These are phyloP conservation scores for Danaus melanippus DNA, from an alignment of 1,140 invertebrate genomes.

Conservation along the genomic window DNA sequence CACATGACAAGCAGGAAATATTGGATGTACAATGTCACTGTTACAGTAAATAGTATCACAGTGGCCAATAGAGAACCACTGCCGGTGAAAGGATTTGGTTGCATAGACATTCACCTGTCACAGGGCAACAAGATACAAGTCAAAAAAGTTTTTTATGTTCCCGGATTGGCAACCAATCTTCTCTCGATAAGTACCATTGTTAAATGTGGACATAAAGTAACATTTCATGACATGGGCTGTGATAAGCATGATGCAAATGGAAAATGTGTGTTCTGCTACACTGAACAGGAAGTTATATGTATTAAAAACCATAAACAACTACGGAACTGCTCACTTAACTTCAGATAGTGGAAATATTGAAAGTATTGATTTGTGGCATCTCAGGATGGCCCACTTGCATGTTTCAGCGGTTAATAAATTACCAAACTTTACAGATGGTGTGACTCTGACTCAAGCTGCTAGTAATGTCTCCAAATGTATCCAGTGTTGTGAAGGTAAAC, in stretches of 20 bases:
- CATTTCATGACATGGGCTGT: slow-evolving; percentile 10
- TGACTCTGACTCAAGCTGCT: background rate
- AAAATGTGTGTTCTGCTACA: slow-evolving; percentile 10
- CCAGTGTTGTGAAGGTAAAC: slow-evolving; percentile 9
- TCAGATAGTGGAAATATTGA: too few species aligned
- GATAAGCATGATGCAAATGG: slow-evolving; percentile 6
- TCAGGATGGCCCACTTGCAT: slow-evolving; percentile 16
- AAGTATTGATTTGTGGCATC: slow-evolving; percentile 23
- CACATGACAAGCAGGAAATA: slow-evolving; percentile 4
- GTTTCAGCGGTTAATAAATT: slow-evolving; percentile 10
- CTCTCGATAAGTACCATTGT: slow-evolving; percentile 14
- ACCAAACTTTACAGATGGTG: slow-evolving; percentile 2
- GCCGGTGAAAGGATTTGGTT: slow-evolving; percentile 10
- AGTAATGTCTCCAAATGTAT: background rate
- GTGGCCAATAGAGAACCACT: slow-evolving; percentile 14
- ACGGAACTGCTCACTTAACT: too few species aligned
- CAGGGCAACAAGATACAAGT: slow-evolving; percentile 10
- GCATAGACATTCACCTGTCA: too few species aligned
- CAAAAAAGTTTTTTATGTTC: slow-evolving; percentile 16
- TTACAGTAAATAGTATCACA: slow-evolving; percentile 10
- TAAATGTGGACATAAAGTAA: slow-evolving; percentile 8
- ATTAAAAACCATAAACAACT: too few species aligned
- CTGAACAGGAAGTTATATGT: too few species aligned
- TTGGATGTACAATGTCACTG: slow-evolving; percentile 13
- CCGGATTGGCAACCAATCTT: slow-evolving; percentile 12